Evolutionary conservation across 2,797 vertebrate genomes (phyloP).

Genomic region (Etheostoma nigrum): DNA sequence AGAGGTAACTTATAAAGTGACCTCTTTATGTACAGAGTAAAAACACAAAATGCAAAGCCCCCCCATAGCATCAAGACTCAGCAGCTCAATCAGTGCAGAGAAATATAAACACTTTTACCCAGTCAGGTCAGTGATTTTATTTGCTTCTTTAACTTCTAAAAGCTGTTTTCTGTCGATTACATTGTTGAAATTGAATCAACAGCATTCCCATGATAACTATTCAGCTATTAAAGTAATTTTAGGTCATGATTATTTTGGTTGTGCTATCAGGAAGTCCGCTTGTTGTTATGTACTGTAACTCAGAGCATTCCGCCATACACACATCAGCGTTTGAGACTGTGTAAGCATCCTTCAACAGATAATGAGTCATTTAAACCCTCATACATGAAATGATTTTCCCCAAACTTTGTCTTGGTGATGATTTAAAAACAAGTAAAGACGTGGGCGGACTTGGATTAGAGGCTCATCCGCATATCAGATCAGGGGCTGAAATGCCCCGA

Average conservation of each 20-base stretch:
- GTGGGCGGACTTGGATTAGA: constrained; percentile 25
- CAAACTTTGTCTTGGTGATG: constrained; percentile 1
- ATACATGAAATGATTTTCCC: neutral
- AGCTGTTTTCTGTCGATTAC: constrained; percentile 40
- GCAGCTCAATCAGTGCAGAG: neutral
- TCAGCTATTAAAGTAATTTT: constrained; percentile 38
- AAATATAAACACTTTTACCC: neutral
- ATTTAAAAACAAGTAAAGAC: constrained; percentile 5
- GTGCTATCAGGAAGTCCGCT: constrained; percentile 58
- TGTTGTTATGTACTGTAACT: constrained; percentile 35
- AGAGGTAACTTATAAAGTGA: neutral
- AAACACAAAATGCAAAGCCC: constrained; percentile 6
- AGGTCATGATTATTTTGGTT: constrained; percentile 55
- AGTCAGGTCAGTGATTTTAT: neutral
- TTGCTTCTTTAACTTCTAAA: constrained; percentile 4
- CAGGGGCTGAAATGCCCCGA: constrained; percentile 19
- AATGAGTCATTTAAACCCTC: constrained; percentile 11
- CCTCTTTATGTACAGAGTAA: neutral
- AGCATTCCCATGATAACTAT: constrained; percentile 40
- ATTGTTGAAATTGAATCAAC: constrained; percentile 20
- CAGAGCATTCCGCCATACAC: constrained; percentile 42
- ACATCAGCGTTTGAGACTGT: constrained; percentile 29
- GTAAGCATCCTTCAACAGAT: constrained; percentile 22
- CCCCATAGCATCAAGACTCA: accelerated
- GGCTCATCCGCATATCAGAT: constrained; percentile 23